Evolutionary conservation across 1,140 invertebrate species (phyloP), one percentile per base, ranked within the genome.

Genomic region (Drosophila fuyamai): DNA sequence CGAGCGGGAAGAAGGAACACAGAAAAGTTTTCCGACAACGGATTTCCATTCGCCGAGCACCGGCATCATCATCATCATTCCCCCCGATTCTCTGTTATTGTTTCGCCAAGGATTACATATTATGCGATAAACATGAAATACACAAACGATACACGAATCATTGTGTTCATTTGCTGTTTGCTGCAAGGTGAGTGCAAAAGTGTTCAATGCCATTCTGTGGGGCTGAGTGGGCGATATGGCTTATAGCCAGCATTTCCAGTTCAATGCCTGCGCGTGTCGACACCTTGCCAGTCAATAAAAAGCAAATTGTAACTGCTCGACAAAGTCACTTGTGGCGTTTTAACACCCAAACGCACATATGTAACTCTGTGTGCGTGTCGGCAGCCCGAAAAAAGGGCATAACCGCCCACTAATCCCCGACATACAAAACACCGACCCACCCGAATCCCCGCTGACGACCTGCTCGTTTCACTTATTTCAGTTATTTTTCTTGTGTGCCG

Each of bases 111-210:
- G 77, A 89, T 89, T 89, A 76, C 62, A 76, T 76, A 91, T 91
- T 88, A 91, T 91, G 88, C 73, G 74, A 74, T 81, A 82, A 91
- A 91, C 80, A 91, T 91, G 89, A 91, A 85, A 82, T 80, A 82
- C 67, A 74, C 81, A 72, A 85, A 73, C 76, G 81, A 91, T 85
- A 91, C 86, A 76, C 76, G 76, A 81, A 73, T 91, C 74, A 77
- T 89, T 72, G 61, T 85, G 74, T 85, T 91, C 75, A 88, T 91
- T 91, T 91, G 83, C 81, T 88, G 75, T 75, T 73, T 91, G 81
- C 81, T 91, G 81, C 89, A 91, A 91, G 89, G 89, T 91, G 70
- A 91, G 89, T 85, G 75, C 57, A 54, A 73, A 58, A 77, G 76
- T 60, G 48, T 62, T 67, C 51, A 59, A 47, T 50, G 46, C 16